These are phyloP conservation scores for Onchidella celtica DNA, from an alignment of 2,888 invertebrate genomes.

Conservation along the genomic window DNA sequence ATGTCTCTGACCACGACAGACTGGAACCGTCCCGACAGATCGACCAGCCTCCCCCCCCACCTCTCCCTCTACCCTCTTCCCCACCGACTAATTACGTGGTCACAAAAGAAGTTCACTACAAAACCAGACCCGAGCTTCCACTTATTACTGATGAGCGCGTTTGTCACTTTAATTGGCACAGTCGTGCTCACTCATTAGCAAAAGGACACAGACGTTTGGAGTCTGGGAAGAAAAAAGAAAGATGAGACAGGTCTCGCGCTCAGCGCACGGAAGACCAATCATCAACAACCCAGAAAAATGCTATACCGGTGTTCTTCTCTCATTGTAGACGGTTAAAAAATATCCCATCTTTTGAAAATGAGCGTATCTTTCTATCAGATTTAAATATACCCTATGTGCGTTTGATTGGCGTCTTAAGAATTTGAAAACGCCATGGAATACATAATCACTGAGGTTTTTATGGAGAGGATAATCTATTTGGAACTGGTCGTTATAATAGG, in stretches of 20 bases:
- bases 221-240: too few relatives aligned
- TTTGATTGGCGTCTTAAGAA: constrained; percentile 26
- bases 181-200: neutral
- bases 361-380: neutral
- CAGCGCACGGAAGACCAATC: too few relatives aligned
- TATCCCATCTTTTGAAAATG: neutral
- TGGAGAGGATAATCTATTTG: neutral
- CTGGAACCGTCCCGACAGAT: too few relatives aligned
- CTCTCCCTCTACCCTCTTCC: too few relatives aligned
- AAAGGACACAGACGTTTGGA: neutral
- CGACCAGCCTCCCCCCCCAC: too few relatives aligned
- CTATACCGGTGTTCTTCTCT: too few relatives aligned
- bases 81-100: neutral
- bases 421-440: neutral
- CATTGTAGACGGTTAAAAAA: too few relatives aligned
- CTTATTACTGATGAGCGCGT: neutral
- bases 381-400: constrained; percentile 18
- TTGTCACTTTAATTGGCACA: constrained; percentile 22
- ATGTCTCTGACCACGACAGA: too few relatives aligned
- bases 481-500: neutral
- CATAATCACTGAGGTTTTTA: neutral
- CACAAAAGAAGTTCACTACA: neutral
- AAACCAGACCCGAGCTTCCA: neutral
- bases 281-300: too few relatives aligned
- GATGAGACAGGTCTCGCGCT: too few relatives aligned